A percentile compares a stretch with the other conserved stretches of the same genome.
These are phyloP conservation scores for Terrapene triunguis DNA, from an alignment of 2,113 vertebrate genomes.

Conservation along the genomic window DNA sequence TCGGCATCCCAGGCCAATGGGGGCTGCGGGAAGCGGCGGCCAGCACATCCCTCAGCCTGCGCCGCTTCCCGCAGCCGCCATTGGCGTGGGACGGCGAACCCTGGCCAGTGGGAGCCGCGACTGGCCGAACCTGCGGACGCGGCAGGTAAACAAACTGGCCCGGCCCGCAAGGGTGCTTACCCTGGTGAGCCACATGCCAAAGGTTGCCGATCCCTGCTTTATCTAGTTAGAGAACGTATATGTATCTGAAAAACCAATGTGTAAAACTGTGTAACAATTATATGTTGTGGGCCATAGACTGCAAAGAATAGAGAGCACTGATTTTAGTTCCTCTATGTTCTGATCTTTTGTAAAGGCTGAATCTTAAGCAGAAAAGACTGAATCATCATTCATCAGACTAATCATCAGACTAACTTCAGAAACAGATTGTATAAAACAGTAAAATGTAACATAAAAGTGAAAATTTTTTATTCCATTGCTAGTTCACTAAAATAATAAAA, in stretches of 20 bases:
- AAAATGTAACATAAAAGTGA: slow-evolving; percentile 18
- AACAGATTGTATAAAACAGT: not conserved
- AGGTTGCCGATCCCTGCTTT: not conserved
- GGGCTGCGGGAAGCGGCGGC: no score
- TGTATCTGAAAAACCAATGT: accelerated
- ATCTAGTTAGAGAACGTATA: not conserved
- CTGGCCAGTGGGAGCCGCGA: no score
- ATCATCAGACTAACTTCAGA: not conserved
- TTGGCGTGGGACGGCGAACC: no score
- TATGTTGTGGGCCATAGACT: not conserved
- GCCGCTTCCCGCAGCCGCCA: no score
- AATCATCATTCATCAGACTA: not conserved
- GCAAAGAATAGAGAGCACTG: not conserved
- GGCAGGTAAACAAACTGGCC: no score
- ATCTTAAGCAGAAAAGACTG: slow-evolving; percentile 15
- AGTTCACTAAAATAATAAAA: not conserved
- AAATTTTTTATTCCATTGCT: not conserved
- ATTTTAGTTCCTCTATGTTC: not conserved
- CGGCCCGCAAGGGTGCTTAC: no score
- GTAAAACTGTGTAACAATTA: not conserved
- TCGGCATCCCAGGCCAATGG: no score
- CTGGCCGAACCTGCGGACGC: no score
- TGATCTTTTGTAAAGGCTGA: not conserved
- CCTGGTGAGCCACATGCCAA: no score
- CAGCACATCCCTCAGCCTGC: no score